Conservation (phyloP, 2,113 vertebrate species). For the chimpanzee (Pan troglodytes) region DNA sequence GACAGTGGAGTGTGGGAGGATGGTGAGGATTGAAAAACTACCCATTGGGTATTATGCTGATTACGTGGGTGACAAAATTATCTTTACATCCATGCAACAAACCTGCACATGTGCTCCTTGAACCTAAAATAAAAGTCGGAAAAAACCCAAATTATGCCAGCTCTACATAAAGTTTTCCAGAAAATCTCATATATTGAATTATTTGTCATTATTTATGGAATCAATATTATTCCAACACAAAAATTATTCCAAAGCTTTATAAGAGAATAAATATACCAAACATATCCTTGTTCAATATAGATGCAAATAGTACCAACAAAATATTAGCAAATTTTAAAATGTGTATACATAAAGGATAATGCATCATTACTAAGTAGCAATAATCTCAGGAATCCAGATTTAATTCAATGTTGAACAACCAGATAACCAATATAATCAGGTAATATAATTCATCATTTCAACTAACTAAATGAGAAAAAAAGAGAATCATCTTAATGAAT, state of each 20-base stretch:
- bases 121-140: too few species aligned
- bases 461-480: not conserved
- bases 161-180: not conserved
- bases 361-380: not conserved
- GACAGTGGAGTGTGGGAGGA: too few species aligned
- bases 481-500: not conserved
- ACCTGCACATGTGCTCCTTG: too few species aligned
- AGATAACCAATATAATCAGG: not conserved
- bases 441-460: not conserved
- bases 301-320: not conserved
- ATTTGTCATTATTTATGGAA: not conserved
- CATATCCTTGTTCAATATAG: not conserved
- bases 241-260: not conserved
- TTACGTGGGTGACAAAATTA: too few species aligned
- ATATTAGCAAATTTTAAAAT: not conserved
- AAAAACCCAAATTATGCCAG: not conserved
- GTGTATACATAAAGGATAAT: not conserved
- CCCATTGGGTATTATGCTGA: too few species aligned
- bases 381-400: not conserved
- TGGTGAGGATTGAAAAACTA: too few species aligned
- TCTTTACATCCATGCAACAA: too few species aligned
- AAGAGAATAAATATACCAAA: not conserved
- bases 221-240: not conserved
- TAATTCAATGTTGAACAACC: not conserved
- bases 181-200: not conserved